These are phyloP conservation scores for Drosophila subpulchrella DNA, from an alignment of 1,140 invertebrate species.

Conservation along the genomic window DNA sequence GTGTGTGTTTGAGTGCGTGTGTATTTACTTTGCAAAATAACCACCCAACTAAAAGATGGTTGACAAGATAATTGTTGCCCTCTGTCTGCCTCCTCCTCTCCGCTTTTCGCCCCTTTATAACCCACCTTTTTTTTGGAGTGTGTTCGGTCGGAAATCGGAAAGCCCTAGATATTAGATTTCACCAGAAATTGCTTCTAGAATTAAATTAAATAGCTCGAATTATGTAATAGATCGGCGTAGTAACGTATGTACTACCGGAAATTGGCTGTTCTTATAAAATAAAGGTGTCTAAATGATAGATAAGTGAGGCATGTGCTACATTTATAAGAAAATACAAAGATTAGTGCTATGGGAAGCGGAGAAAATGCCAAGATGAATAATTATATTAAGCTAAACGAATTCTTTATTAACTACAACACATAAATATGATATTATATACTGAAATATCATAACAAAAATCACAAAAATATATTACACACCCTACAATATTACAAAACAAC, in stretches of 20 bases:
- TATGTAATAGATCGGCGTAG: constrained; percentile 7
- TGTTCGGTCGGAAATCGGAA: constrained; percentile 23
- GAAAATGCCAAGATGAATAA: background rate
- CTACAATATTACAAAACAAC: constrained; percentile 3
- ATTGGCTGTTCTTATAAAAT: no score
- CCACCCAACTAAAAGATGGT: constrained; percentile 55
- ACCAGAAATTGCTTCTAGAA: constrained; percentile 15
- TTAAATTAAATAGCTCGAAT: constrained; percentile 2
- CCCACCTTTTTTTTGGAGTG: background rate
- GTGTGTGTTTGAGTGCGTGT: constrained; percentile 23
- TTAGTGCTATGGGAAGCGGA: background rate
- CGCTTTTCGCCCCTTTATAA: background rate
- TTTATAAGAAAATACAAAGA: background rate
- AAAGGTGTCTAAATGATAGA: background rate
- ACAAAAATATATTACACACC: no score
- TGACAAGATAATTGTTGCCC: constrained; percentile 75
- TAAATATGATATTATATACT: background rate
- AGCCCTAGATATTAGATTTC: constrained; percentile 31
- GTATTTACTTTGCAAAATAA: constrained; percentile 72
- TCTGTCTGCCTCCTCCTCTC: constrained; percentile 18
- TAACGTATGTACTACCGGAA: background rate
- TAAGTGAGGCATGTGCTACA: background rate
- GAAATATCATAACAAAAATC: no score
- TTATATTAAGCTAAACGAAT: background rate
- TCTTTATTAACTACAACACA: background rate